These are phyloP conservation scores for Neodiprion pinetum DNA, from an alignment of 1,140 invertebrate genomes.

Conservation along the genomic window DNA sequence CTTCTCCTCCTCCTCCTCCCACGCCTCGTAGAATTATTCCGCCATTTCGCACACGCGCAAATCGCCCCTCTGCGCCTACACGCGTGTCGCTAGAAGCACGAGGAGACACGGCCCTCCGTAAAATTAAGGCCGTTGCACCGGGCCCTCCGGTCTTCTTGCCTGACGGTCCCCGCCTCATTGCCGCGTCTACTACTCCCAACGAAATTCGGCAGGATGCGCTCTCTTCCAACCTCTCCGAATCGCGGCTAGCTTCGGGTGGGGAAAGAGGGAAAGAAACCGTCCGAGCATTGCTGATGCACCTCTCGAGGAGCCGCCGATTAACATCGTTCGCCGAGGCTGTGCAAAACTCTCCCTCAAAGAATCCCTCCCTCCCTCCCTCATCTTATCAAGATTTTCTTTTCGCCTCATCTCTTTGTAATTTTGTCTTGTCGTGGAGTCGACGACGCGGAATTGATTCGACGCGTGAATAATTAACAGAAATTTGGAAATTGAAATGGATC, in stretches of 20 bases:
- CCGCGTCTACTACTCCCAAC: not conserved
- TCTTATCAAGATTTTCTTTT: no score
- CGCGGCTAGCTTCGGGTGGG: no score
- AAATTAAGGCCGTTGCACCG: conserved; percentile 54
- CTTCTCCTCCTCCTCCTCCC: conserved; percentile 14
- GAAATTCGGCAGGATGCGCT: no score
- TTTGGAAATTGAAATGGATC: no score
- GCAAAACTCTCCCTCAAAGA: no score
- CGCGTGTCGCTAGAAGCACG: conserved; percentile 15
- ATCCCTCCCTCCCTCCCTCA: no score
- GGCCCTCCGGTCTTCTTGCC: conserved; percentile 41
- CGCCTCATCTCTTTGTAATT: no score
- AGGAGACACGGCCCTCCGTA: conserved; percentile 44
- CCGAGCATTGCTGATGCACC: conserved; percentile 8
- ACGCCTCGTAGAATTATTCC: conserved; percentile 31
- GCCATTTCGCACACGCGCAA: conserved; percentile 28
- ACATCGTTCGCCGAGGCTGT: conserved; percentile 17
- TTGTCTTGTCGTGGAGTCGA: no score
- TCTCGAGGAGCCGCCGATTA: conserved; percentile 24
- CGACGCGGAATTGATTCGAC: no score
- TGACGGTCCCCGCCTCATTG: not conserved
- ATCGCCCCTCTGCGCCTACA: not conserved
- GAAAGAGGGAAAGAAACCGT: no score
- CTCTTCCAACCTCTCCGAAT: no score
- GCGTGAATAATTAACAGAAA: no score